These are phyloP conservation scores for Stenotaenia linearis DNA, from an alignment of 2,888 invertebrate species.

Conservation along the genomic window DNA sequence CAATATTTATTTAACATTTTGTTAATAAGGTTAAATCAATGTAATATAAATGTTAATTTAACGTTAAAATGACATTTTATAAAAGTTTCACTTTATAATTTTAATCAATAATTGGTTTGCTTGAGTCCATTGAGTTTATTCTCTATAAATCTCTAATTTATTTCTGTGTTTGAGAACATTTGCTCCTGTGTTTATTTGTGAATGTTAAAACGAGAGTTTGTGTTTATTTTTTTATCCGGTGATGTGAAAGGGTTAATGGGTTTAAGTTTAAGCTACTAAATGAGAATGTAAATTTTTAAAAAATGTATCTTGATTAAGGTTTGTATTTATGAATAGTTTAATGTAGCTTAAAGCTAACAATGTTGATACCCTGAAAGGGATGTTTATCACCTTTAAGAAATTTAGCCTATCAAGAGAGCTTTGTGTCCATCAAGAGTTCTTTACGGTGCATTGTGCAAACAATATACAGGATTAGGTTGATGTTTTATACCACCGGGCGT, in stretches of 20 bases:
- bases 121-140: too few species aligned
- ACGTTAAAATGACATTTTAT: too few species aligned
- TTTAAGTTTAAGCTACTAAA: background rate
- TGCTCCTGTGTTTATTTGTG: background rate
- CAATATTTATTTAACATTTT: too few species aligned
- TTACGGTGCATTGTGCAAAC: background rate
- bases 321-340: background rate
- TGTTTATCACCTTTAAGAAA: background rate
- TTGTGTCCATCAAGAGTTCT: background rate
- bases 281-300: background rate
- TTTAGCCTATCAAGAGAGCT: background rate
- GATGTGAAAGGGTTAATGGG: background rate
- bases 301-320: background rate
- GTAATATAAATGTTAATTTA: too few species aligned
- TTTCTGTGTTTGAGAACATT: background rate
- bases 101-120: too few species aligned
- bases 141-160: background rate
- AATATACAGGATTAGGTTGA: background rate
- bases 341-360: background rate
- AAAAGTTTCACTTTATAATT: too few species aligned
- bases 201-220: background rate
- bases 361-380: background rate
- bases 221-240: background rate
- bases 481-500: background rate
- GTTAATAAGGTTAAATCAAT: too few species aligned